A percentile compares a stretch with the other conserved stretches of the same genome.
Evolutionary conservation across 2,113 vertebrate species (phyloP).

Genomic region (Phasianus colchicus): DNA sequence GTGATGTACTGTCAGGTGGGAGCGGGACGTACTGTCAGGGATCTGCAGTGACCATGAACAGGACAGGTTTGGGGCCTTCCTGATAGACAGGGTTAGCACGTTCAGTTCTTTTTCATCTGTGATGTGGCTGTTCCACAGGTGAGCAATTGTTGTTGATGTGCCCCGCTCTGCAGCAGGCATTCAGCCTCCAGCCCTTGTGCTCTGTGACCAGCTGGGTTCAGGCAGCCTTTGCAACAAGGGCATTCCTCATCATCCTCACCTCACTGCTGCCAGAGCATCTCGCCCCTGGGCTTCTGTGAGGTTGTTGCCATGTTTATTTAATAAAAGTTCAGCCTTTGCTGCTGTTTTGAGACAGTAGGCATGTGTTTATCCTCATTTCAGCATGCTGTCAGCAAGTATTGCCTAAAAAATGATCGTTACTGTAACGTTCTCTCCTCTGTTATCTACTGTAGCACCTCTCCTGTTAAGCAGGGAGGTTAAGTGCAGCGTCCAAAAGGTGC

Average conservation of each 20-base stretch:
- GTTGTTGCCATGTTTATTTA: slow-evolving; percentile 11
- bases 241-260: slow-evolving; percentile 45
- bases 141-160: background rate
- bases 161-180: background rate
- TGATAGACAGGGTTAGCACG: background rate
- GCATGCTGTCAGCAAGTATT: slow-evolving; percentile 9
- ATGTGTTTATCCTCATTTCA: slow-evolving; percentile 61
- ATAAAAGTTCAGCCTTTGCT: slow-evolving; percentile 4
- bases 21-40: background rate
- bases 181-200: background rate
- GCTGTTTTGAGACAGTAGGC: slow-evolving; percentile 8
- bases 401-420: background rate
- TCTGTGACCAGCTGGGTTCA: background rate
- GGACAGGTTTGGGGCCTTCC: background rate
- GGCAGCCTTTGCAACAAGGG: slow-evolving; percentile 1
- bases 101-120: fast-evolving
- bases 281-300: slow-evolving; percentile 25
- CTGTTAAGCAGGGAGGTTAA: background rate
- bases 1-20: background rate
- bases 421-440: background rate
- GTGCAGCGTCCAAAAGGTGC: background rate
- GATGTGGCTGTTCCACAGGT: fast-evolving
- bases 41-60: background rate
- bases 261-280: slow-evolving; percentile 4
- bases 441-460: background rate